Base-by-base conservation (phyloP, 1,140 invertebrate genomes). In the Drosophila pruinosa region DNA sequence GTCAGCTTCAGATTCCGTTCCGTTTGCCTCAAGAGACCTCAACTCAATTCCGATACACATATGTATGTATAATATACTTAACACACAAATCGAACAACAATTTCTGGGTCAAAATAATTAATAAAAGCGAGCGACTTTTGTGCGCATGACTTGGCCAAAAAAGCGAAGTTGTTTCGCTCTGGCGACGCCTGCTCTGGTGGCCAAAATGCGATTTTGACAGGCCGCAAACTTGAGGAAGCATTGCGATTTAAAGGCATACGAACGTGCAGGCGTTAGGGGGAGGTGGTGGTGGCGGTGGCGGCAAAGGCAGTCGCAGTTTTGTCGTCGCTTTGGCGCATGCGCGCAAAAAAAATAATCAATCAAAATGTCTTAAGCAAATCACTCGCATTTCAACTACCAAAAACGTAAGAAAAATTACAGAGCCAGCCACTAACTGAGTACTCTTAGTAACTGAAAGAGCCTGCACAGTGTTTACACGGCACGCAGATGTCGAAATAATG, bases 301-400 rank as follows among this genome's bases (percentile, higher is more conserved):
- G 58, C 8, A 14, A 45, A 48, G 28, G 22, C 28, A 43, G 24
- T 50, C 41, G 56, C 75, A 57, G 58, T 70, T 85, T 80, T 74
- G 73, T 86, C 61, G 70, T 68, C 81, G 69, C 75, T 79, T 72
- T 75, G 74, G 56, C 79, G 58, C 75, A 83, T 75, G 80, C 68
- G 64, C 67, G 58, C 54, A 38, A 45, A 21, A 36, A 17, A 52
- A 88, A 78, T 80, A 89, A 89, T 89, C 88, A 89, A 89, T 89
- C 86, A 89, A 89, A 89, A 86, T 85, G 86, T 89, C 88, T 82
- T 72, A 77, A 89, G 85, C 86, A 89, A 89, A 89, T 89, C 86
- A 89, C 81, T 86, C 75, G 75, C 65, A 63, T 47, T 72, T 70
- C 77, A 88, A 88, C 81, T 86, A 81, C 78, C 82, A 71, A 75